Base-by-base conservation (phyloP, 2,888 invertebrate species). In the Plagodis pulveraria region DNA sequence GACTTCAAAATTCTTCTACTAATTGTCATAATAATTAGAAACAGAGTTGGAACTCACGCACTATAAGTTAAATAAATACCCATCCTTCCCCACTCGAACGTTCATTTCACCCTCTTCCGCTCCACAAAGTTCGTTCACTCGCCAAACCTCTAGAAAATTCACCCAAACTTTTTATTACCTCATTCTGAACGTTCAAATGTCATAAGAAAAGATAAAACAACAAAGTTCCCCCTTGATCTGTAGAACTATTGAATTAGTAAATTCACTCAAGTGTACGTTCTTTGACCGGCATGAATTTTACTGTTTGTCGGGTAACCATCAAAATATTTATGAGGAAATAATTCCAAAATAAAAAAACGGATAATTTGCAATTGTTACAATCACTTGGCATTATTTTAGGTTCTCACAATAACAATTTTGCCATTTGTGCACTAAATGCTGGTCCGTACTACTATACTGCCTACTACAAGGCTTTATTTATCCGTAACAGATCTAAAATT, bases 171-270 rank as follows among this genome's bases (percentile, higher is more conserved):
- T 56, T 60, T 58, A 60, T 54, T 51, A 49, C 57, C 53, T 51
- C 49, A 55, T 58, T 50, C 11, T 49, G 41, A 60, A 57, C 57
- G 46, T 50, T 57, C 50, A 56, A 45, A 53, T 36, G 45, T 63
- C 54, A 50, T 58, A 65, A 58, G 56, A 33, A 45, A 44, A 34
- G 50, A 63, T 66, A 59, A 58, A 63, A 59, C 38, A 54, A 58
- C 56, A 33, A 47, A 51, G 49, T 65, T 65, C 57, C 65, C 63
- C 52, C 64, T 64, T 58, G 59, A 63, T 67, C 66, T 68, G 53
- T 61, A 65, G 55, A 69, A 70, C 66, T 72, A 69, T 65, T 73
- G 72, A 75, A 76, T 77, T 72, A 71, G 66, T 72, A 69, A 74
- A 68, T 62, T 54, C 48, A 50, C 56, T 55, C 66, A 60, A 62